Conservation (phyloP, 2,888 invertebrate species). For the Limnephilus rhombicus region DNA sequence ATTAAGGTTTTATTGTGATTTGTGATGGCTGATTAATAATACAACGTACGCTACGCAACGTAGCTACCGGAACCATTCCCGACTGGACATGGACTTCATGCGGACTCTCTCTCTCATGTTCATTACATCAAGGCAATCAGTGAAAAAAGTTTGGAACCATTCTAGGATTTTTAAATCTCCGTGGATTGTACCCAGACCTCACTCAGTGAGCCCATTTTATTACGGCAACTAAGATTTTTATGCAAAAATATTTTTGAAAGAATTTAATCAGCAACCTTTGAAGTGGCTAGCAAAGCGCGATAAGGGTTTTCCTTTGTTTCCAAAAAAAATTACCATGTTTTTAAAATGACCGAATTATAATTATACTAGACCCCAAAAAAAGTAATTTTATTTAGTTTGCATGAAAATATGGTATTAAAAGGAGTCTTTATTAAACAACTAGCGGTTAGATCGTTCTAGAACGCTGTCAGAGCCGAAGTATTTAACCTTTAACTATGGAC, state of each 20-base stretch:
- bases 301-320: constrained; percentile 14
- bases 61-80: no score
- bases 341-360: neutral
- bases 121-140: neutral
- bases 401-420: neutral
- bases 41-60: no score
- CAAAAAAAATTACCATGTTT: neutral
- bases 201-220: constrained; percentile 11
- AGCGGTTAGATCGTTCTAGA: no score
- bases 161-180: neutral
- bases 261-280: constrained; percentile 21
- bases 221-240: constrained; percentile 37
- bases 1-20: no score
- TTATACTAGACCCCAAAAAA: neutral
- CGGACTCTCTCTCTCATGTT: no score
- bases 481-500: no score
- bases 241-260: constrained; percentile 35
- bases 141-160: neutral
- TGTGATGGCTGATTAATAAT: no score
- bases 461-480: no score
- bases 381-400: neutral
- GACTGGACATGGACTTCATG: no score
- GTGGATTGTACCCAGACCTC: neutral
- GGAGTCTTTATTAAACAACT: no score
- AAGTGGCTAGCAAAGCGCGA: neutral